phyloP scores from a whole-genome alignment of 2,797 vertebrate genomes.

The Bradypodion pumilum region DNA sequence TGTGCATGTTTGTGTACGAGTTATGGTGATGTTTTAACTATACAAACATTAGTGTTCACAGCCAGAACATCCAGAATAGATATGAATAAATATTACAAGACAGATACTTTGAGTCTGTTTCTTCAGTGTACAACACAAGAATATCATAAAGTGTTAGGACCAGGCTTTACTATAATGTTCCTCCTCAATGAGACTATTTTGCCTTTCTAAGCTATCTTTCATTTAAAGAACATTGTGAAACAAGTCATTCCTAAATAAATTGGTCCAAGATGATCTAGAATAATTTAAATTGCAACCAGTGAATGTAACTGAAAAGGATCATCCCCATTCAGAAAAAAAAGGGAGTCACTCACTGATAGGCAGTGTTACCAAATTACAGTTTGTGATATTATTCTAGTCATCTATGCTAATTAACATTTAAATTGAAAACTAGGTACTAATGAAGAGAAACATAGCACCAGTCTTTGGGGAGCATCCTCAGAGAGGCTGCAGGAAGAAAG shows the following conservation, averaged over 20 bases:
- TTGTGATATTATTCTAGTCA: slow-evolving; percentile 69
- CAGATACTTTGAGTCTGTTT: background rate
- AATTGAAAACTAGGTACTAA: slow-evolving; percentile 80
- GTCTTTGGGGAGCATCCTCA: slow-evolving; percentile 74
- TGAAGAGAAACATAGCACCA: slow-evolving; percentile 77
- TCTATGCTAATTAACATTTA: slow-evolving; percentile 81
- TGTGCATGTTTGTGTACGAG: too few species aligned
- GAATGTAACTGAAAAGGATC: slow-evolving; percentile 56
- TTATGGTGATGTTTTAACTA: background rate
- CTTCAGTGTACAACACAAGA: background rate
- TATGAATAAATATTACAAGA: background rate
- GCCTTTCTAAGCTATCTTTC: slow-evolving; percentile 35
- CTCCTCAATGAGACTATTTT: background rate
- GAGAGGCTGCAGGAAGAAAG: slow-evolving; percentile 57
- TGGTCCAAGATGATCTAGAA: slow-evolving; percentile 30
- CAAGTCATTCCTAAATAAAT: slow-evolving; percentile 38
- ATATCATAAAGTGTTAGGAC: slow-evolving; percentile 8
- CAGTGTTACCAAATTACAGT: slow-evolving; percentile 58
- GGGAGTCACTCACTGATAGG: slow-evolving; percentile 61
- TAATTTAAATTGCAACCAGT: slow-evolving; percentile 44
- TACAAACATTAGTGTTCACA: background rate
- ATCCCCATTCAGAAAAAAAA: slow-evolving; percentile 56
- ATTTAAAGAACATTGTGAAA: slow-evolving; percentile 46
- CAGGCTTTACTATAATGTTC: background rate
- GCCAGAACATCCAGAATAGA: background rate